Evolutionary conservation across 30 jellyfish, hydroid and myxozoan species (phyloP), one percentile per base, ranked within the genome.

Genomic region (Aurelia coerulea): DNA sequence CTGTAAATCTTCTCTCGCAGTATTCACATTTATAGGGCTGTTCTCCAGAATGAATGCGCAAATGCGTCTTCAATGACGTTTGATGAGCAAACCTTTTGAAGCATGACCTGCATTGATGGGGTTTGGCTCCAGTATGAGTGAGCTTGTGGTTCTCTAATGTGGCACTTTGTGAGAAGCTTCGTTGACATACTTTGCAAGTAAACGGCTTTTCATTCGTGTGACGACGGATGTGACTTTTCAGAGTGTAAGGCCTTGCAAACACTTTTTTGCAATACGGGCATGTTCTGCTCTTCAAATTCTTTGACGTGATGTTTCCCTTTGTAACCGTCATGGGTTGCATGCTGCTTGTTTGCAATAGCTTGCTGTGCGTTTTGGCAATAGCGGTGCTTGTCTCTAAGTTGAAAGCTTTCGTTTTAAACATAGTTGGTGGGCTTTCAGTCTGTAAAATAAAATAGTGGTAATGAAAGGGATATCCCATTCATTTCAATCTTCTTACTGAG

Each of bases 101-200:
- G 79, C 97, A 90, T 53, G 73, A 33, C 19, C 60, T 49, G 56
- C 97, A 89, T 46, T 80, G 89, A 71, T 89, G 85, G 41, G 97
- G 97, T 42, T 81, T 80, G 17, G 49, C 90, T 10, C 97, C 97
- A n/a, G 91, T 89, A 60, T 89, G 97, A 13, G 89, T 81, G 65
- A 83, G 89, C 73, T 76, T 89, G 92, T 89, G 97, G 53, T 76
- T 89, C 86, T 89, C 97, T 19, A 89, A 62, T 14, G 97, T 89
- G 34, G 91, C 97, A 73, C 81, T 73, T 72, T 89, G 97, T 19
- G 87, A 75, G 53, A 89, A 89, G 72, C 91, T 62, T 50, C 92
- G 76, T 83, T 89, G 85, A 50, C 97, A 89, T 12, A 73, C 79
- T n/a, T 17, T 73, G 62, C 97, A 89, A 10, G 80, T 58, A 73